Percentiles rank a stretch among this genome's conserved stretches.
These are phyloP conservation scores for Pogonophryne albipinna DNA, from an alignment of 2,797 vertebrate genomes.

Conservation along the genomic window DNA sequence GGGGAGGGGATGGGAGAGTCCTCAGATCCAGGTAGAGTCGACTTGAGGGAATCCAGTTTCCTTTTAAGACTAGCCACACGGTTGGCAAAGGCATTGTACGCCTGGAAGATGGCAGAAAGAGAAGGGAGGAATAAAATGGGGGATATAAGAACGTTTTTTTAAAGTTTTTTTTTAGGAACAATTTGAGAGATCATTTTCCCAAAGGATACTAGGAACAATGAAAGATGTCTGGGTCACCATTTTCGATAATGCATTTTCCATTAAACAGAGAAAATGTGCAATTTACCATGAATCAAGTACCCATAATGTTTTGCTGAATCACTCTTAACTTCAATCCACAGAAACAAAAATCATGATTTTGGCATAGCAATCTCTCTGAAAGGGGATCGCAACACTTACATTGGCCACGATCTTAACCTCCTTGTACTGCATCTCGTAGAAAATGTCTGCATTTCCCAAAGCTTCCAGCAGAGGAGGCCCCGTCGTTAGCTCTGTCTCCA, in stretches of 20 bases:
- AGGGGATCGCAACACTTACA: constrained; percentile 84
- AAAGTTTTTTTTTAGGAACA: neutral
- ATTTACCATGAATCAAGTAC: neutral
- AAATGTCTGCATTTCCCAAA: constrained; percentile 94
- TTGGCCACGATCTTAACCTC: constrained; percentile 99
- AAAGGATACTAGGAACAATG: neutral
- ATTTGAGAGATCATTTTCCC: neutral
- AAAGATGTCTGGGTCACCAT: neutral
- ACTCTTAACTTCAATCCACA: neutral
- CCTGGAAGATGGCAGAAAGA: constrained; percentile 76
- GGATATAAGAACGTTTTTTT: neutral
- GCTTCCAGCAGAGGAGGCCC: constrained; percentile 92
- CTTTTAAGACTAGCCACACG: constrained; percentile 95
- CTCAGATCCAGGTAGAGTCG: constrained; percentile 91
- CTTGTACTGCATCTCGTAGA: constrained; percentile 98
- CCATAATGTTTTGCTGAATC: neutral
- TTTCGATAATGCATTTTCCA: neutral
- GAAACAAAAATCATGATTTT: neutral
- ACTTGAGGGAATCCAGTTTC: constrained; percentile 94
- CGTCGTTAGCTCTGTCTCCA: constrained; percentile 92
- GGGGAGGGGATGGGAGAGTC: constrained; percentile 97
- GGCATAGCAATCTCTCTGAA: neutral
- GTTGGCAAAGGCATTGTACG: constrained; percentile 96
- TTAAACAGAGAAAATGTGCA: neutral
- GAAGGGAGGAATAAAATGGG: neutral